These are phyloP conservation scores for Saccopteryx leptura DNA, from an alignment of 2,113 vertebrate genomes.

Conservation along the genomic window DNA sequence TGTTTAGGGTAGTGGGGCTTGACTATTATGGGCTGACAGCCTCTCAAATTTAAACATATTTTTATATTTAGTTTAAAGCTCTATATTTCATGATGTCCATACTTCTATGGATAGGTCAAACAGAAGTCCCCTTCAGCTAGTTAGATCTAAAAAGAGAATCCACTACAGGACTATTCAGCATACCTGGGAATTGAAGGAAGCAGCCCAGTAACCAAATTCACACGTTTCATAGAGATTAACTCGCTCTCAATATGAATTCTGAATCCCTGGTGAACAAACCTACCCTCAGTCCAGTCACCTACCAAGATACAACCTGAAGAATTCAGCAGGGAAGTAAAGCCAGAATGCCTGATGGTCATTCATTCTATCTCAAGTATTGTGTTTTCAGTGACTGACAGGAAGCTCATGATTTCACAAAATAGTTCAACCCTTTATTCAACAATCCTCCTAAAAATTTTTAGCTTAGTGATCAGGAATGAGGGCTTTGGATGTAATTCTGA, in stretches of 20 bases:
- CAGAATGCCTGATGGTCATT: background rate
- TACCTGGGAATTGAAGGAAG: background rate
- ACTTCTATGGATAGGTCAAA: background rate
- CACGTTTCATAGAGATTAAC: background rate
- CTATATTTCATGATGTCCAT: background rate
- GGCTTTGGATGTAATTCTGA: background rate
- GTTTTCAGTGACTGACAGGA: background rate
- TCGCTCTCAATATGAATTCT: background rate
- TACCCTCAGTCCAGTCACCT: background rate
- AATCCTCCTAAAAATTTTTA: constrained; percentile 21
- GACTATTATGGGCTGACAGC: background rate
- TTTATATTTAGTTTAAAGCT: background rate
- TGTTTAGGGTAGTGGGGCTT: background rate
- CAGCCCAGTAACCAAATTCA: background rate
- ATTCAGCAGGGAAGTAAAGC: background rate
- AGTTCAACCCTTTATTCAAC: background rate
- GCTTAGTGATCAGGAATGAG: background rate
- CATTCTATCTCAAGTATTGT: background rate
- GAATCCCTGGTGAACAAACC: background rate
- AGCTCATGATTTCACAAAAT: background rate
- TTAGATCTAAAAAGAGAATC: constrained; percentile 8
- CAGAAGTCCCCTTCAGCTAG: background rate
- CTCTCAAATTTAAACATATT: background rate
- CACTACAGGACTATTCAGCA: background rate
- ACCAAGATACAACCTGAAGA: background rate